Conservation (phyloP, 2,888 invertebrate species). For the Neria commutata region DNA sequence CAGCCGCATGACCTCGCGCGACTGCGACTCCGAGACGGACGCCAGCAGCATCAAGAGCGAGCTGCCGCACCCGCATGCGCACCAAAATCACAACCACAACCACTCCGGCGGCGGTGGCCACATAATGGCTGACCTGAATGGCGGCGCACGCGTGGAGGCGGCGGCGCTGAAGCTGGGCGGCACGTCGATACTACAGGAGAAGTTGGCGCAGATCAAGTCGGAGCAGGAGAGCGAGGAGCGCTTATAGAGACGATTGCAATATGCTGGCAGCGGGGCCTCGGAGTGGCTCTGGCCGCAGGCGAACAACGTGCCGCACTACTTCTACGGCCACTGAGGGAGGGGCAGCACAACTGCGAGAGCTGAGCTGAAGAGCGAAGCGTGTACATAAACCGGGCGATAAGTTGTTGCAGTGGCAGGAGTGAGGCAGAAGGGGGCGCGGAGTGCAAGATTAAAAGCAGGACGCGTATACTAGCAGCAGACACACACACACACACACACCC, state of each 20-base stretch:
- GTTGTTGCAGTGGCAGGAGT: conserved; percentile 7
- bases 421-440: too few species aligned
- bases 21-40: conserved; percentile 55
- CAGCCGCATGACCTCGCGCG: conserved; percentile 51
- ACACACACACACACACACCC: conserved; percentile 14
- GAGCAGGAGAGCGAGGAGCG: conserved; percentile 56
- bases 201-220: conserved; percentile 60
- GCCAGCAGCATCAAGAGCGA: conserved; percentile 51
- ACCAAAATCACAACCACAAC: conserved; percentile 27
- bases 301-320: background rate
- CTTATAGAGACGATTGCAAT: conserved; percentile 58
- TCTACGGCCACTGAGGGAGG: background rate
- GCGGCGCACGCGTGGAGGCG: conserved; percentile 39
- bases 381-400: too few species aligned
- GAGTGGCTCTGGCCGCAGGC: too few species aligned
- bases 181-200: conserved; percentile 56
- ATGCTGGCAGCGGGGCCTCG: conserved; percentile 14
- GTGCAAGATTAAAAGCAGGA: too few species aligned
- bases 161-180: conserved; percentile 22
- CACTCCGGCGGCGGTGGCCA: conserved; percentile 26
- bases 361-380: too few species aligned
- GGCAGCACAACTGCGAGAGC: too few species aligned
- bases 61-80: conserved; percentile 18
- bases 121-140: conserved; percentile 55
- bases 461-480: conserved; percentile 38